phyloP scores from a whole-genome alignment of 2,797 vertebrate genomes.

The Tapirus indicus region DNA sequence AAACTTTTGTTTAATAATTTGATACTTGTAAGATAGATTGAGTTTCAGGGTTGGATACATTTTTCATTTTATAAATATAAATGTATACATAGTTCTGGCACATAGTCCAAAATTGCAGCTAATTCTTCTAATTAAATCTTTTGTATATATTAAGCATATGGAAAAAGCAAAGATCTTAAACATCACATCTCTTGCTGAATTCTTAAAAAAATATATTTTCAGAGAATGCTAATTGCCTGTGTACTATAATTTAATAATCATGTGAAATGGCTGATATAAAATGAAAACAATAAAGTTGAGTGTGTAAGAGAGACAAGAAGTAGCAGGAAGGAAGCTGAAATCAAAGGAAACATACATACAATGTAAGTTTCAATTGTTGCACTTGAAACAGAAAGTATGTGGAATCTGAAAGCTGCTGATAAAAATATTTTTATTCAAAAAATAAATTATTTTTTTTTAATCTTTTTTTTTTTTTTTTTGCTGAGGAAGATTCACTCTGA shows the following conservation, averaged over 20 bases:
- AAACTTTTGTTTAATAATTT: not conserved
- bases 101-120: not conserved
- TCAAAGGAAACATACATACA: not conserved
- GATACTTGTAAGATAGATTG: not conserved
- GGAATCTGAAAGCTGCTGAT: not conserved
- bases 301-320: not conserved
- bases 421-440: not conserved
- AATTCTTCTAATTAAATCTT: not conserved
- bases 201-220: not conserved
- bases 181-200: not conserved
- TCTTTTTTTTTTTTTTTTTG: too few relatives aligned
- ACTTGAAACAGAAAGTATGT: not conserved
- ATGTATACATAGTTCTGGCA: not conserved
- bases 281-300: not conserved
- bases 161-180: not conserved
- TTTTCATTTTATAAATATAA: not conserved
- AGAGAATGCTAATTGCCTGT: not conserved
- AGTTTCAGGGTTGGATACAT: not conserved
- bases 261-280: not conserved
- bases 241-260: not conserved
- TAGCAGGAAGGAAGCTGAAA: not conserved
- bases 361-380: not conserved
- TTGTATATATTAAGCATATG: not conserved
- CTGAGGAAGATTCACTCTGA: too few relatives aligned
- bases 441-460: not conserved